phyloP scores from a whole-genome alignment of 1,140 invertebrate genomes.

The Diachasma alloeum region DNA sequence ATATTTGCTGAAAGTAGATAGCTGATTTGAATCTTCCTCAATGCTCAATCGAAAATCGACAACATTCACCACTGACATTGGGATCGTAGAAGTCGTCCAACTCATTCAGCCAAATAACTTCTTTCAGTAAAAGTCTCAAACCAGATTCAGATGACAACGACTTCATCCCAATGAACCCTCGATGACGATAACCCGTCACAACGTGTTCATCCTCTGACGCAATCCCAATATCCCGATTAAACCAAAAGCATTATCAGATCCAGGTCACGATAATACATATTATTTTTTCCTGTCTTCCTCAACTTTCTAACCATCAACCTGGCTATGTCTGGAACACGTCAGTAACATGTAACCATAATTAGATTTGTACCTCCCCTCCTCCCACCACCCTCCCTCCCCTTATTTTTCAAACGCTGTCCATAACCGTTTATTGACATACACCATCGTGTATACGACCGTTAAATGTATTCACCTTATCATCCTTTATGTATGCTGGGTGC shows the following conservation, averaged over 20 bases:
- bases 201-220: neutral
- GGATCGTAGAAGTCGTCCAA: no score
- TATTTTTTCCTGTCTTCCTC: neutral
- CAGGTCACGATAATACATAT: constrained; percentile 5
- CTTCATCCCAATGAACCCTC: neutral
- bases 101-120: no score
- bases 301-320: constrained; percentile 1
- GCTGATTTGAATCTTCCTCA: no score
- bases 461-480: constrained; percentile 6
- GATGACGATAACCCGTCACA: neutral
- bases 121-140: no score
- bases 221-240: neutral
- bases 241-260: neutral
- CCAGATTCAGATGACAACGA: no score
- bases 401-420: neutral
- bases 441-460: constrained; percentile 6
- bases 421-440: constrained; percentile 7
- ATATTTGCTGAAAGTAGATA: no score
- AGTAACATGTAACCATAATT: constrained; percentile 43
- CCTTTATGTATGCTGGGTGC: neutral
- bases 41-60: no score
- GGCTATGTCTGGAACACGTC: constrained; percentile 48
- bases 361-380: constrained; percentile 32
- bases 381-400: neutral
- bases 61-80: no score